Percentiles rank a stretch among this genome's conserved stretches.
Evolutionary conservation across 2,113 vertebrate species (phyloP).

Genomic region (Dicaeum eximium): DNA sequence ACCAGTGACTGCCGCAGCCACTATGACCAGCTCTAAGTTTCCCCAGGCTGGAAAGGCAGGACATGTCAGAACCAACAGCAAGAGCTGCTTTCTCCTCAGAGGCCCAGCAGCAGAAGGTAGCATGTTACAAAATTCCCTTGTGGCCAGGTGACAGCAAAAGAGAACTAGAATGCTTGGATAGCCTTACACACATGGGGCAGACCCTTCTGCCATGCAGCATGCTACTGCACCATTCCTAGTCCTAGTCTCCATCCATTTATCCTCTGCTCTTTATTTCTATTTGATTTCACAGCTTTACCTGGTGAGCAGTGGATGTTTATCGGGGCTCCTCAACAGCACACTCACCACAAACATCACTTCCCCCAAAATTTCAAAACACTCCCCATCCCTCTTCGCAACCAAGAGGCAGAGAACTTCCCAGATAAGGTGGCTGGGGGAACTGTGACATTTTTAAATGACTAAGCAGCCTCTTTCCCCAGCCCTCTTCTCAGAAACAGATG

Average conservation of each 20-base stretch:
- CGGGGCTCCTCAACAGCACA: neutral
- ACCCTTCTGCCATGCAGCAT: neutral
- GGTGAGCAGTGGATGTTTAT: neutral
- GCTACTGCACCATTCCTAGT: rapidly evolving
- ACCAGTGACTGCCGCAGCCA: neutral
- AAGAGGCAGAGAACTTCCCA: neutral
- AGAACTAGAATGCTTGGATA: neutral
- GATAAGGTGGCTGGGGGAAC: neutral
- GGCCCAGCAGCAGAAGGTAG: neutral
- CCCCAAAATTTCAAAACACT: neutral
- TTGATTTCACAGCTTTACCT: neutral
- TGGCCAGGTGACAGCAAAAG: neutral
- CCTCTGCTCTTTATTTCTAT: neutral
- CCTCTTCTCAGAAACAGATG: neutral
- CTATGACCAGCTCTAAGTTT: neutral
- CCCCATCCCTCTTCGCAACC: neutral
- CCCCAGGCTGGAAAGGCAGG: neutral
- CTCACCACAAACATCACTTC: neutral
- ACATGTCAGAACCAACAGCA: neutral
- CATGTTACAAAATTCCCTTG: neutral
- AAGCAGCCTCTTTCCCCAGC: neutral
- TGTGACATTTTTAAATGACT: neutral
- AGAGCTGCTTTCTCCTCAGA: neutral
- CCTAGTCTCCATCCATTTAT: neutral
- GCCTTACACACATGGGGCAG: neutral